Evolutionary conservation across 1,140 invertebrate species (phyloP).

Genomic region (Pachypeltis micranthus): DNA sequence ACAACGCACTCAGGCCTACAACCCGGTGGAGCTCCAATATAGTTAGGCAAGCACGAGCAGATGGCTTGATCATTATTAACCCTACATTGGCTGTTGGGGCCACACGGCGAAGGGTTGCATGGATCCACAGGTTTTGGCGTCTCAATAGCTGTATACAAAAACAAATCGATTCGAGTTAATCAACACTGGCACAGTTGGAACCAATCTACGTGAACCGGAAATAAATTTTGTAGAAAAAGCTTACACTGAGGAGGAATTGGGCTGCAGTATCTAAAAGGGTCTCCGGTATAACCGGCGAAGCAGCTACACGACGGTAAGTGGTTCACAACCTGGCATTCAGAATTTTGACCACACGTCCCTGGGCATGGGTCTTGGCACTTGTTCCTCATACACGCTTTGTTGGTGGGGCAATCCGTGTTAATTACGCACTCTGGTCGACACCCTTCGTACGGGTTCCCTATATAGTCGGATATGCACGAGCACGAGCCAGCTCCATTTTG

Average conservation of each 20-base stretch:
- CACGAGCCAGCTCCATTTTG: slow-evolving; percentile 51
- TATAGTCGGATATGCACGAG: slow-evolving; percentile 51
- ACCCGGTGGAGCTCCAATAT: slow-evolving; percentile 40
- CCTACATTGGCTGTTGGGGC: slow-evolving; percentile 42
- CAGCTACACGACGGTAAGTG: slow-evolving; percentile 62
- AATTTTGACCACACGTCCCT: slow-evolving; percentile 60
- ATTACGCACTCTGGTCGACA: slow-evolving; percentile 60
- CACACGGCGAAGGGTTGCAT: slow-evolving; percentile 43
- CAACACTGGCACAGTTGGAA: too few species aligned
- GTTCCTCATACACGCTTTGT: slow-evolving; percentile 57
- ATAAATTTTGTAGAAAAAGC: slow-evolving; percentile 22
- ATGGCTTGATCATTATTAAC: slow-evolving; percentile 38
- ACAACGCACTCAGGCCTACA: slow-evolving; percentile 41
- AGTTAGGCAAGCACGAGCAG: slow-evolving; percentile 40
- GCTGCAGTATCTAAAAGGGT: slow-evolving; percentile 55
- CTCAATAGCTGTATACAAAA: slow-evolving; percentile 9
- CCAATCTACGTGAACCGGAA: too few species aligned
- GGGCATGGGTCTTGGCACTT: slow-evolving; percentile 65
- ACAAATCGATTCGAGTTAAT: too few species aligned
- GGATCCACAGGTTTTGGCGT: slow-evolving; percentile 36
- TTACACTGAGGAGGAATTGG: slow-evolving; percentile 33
- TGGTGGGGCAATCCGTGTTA: slow-evolving; percentile 57
- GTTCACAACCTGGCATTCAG: slow-evolving; percentile 59
- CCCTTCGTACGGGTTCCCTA: slow-evolving; percentile 58
- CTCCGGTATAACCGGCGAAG: slow-evolving; percentile 54